Evolutionary conservation across 2,113 vertebrate genomes (phyloP).

Genomic region (Cercocebus atys): DNA sequence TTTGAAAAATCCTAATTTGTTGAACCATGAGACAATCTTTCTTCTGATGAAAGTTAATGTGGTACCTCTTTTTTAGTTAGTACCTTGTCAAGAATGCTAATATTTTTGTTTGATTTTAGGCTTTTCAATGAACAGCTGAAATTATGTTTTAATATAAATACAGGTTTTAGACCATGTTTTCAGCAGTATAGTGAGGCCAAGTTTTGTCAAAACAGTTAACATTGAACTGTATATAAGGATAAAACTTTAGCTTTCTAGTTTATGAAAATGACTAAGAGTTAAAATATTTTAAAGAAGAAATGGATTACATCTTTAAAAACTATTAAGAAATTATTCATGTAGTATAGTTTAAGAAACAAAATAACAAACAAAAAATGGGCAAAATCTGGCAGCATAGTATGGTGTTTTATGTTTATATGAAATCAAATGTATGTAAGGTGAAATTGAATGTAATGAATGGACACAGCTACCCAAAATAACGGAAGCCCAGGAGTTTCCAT

Average conservation of each 20-base stretch:
- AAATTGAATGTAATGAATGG: background rate
- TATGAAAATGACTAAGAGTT: background rate
- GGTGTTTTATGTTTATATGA: background rate
- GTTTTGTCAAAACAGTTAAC: background rate
- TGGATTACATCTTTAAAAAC: background rate
- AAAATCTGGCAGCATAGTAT: background rate
- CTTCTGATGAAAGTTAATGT: background rate
- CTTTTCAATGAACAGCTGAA: background rate
- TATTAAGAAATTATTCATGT: background rate
- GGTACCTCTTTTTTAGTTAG: background rate
- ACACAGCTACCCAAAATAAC: background rate
- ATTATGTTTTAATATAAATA: background rate
- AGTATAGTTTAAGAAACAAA: background rate
- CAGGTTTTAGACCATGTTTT: background rate
- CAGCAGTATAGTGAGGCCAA: background rate
- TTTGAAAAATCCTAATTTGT: background rate
- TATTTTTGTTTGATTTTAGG: background rate
- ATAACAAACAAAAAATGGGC: background rate
- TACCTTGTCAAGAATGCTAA: background rate
- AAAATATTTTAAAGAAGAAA: background rate
- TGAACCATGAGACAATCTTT: background rate
- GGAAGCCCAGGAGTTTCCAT: background rate
- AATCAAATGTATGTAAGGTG: background rate
- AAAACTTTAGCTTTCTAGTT: background rate
- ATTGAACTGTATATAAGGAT: background rate